Evolutionary conservation across 1,140 invertebrate genomes (phyloP).

Genomic region (Bombus huntii): DNA sequence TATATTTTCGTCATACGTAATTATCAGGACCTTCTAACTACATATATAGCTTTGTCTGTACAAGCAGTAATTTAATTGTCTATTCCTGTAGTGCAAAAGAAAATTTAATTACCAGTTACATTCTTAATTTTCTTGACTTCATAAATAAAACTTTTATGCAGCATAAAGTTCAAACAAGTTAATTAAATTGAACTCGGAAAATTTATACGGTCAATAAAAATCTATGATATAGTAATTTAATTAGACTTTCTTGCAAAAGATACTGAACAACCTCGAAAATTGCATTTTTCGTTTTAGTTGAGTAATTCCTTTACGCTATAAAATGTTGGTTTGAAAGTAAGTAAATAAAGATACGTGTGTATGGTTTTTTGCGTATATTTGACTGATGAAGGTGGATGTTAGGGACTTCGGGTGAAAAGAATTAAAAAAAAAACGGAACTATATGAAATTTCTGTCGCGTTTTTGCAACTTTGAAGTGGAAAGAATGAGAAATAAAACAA

Average conservation of each 20-base stretch:
- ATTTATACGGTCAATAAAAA: not conserved
- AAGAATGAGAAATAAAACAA: not conserved
- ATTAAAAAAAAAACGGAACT: not conserved
- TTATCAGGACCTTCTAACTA: not conserved
- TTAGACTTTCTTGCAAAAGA: not conserved
- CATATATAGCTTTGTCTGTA: not conserved
- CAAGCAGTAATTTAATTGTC: no score
- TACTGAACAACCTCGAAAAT: not conserved
- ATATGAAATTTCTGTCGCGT: constrained; percentile 8
- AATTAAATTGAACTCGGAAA: not conserved
- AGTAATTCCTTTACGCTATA: not conserved
- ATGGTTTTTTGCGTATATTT: not conserved
- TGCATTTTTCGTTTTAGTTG: not conserved
- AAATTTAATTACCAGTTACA: no score
- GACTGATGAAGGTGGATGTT: not conserved
- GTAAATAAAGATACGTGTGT: not conserved
- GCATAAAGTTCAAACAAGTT: not conserved
- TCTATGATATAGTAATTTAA: not conserved
- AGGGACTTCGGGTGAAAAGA: not conserved
- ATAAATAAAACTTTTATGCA: not conserved
- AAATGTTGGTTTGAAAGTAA: not conserved
- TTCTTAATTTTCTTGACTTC: not conserved
- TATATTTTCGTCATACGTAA: not conserved
- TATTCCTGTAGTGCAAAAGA: no score
- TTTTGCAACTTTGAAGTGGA: not conserved